These are phyloP conservation scores for Psittacula derbiana DNA, from an alignment of 2,797 vertebrate species.

Conservation along the genomic window DNA sequence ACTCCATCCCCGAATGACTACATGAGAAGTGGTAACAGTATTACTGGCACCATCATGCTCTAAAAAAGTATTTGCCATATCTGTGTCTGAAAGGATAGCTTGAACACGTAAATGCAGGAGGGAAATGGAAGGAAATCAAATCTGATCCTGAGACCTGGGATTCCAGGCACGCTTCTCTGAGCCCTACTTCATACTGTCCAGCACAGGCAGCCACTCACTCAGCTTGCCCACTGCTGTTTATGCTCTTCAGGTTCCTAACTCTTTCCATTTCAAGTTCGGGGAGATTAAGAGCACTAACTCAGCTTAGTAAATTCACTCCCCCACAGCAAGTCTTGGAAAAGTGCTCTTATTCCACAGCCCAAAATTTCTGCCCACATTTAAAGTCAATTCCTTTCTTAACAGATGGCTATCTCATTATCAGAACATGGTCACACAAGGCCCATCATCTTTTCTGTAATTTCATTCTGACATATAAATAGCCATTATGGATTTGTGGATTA, in stretches of 20 bases:
- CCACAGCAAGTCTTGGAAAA: neutral
- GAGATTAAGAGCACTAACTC: neutral
- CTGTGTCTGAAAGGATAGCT: neutral
- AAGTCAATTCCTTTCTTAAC: neutral
- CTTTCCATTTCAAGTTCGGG: neutral
- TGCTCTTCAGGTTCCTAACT: neutral
- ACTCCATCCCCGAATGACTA: neutral
- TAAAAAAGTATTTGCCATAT: neutral
- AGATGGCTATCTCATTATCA: neutral
- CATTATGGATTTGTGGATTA: neutral
- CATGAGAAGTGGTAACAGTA: neutral
- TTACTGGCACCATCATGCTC: neutral
- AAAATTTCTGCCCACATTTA: neutral
- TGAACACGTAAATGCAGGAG: neutral
- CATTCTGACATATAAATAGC: neutral
- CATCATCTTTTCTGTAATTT: neutral
- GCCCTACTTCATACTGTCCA: neutral
- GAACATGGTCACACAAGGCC: neutral
- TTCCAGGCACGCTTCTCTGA: neutral
- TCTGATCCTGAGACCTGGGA: neutral
- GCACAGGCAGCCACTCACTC: neutral
- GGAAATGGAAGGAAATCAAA: neutral
- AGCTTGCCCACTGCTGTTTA: neutral
- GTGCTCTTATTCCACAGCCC: neutral
- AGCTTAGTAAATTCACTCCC: neutral